phyloP scores from a whole-genome alignment of 2,797 vertebrate species.

The Diplodus sargus region DNA sequence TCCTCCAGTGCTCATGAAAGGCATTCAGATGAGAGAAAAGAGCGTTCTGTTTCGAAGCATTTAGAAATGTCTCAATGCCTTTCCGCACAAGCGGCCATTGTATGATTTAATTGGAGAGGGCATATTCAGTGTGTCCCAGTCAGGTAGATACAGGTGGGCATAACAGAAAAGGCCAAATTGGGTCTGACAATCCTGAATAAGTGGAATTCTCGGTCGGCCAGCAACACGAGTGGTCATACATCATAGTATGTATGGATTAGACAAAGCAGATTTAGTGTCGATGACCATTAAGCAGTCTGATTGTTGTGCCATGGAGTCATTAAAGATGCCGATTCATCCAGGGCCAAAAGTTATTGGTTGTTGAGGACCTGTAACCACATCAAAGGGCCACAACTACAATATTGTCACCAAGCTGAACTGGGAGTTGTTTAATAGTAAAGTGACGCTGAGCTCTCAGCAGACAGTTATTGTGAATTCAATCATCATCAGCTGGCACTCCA shows the following conservation, averaged over 20 bases:
- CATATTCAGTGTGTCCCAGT: slow-evolving; percentile 48
- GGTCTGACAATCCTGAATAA: slow-evolving; percentile 46
- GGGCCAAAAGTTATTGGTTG: slow-evolving; percentile 31
- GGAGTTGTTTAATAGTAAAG: slow-evolving; percentile 37
- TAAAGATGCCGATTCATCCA: slow-evolving; percentile 33
- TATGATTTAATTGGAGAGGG: slow-evolving; percentile 45
- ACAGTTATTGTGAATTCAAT: slow-evolving; percentile 24
- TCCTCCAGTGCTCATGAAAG: slow-evolving; percentile 33
- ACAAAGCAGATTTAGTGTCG: slow-evolving; percentile 13
- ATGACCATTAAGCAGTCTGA: slow-evolving; percentile 11
- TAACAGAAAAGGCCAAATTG: slow-evolving; percentile 33
- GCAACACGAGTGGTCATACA: not conserved
- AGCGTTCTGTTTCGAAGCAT: slow-evolving; percentile 29
- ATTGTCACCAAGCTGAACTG: slow-evolving; percentile 18
- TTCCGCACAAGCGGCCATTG: slow-evolving; percentile 21
- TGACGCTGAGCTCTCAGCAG: slow-evolving; percentile 20
- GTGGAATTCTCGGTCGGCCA: slow-evolving; percentile 13
- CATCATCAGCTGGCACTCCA: slow-evolving; percentile 20
- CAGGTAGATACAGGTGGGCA: slow-evolving; percentile 47
- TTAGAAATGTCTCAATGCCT: slow-evolving; percentile 56
- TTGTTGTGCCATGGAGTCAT: slow-evolving; percentile 8
- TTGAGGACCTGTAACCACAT: slow-evolving; percentile 41
- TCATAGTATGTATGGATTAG: not conserved
- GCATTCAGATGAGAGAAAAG: slow-evolving; percentile 13
- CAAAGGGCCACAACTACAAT: slow-evolving; percentile 21